phyloP scores from a whole-genome alignment of 2,888 invertebrate species.

The Caenorhabditis parvicauda region DNA sequence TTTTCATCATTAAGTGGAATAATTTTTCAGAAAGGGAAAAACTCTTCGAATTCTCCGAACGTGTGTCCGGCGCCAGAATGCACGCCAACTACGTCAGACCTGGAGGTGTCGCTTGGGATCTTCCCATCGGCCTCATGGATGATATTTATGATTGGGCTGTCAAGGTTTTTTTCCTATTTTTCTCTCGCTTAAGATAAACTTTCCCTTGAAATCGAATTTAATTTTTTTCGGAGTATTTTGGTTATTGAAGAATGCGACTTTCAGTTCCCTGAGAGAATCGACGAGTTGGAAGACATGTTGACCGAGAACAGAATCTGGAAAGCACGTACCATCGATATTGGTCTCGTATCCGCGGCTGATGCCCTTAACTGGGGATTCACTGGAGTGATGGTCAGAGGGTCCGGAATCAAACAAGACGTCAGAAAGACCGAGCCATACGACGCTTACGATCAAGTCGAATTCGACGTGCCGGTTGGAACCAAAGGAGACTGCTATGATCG shows the following conservation, averaged over 20 bases:
- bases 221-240: neutral
- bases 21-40: constrained; percentile 8
- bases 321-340: constrained; percentile 81
- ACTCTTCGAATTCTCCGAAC: constrained; percentile 97
- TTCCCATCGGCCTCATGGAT: constrained; percentile 92
- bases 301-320: constrained; percentile 91
- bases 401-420: constrained; percentile 97
- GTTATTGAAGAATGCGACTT: neutral
- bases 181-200: no score
- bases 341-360: constrained; percentile 81
- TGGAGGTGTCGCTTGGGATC: constrained; percentile 87
- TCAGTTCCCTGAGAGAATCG: constrained; percentile 82
- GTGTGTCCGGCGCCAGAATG: constrained; percentile 96
- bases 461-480: constrained; percentile 91
- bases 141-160: constrained; percentile 88
- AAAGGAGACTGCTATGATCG: constrained; percentile 97
- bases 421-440: constrained; percentile 94
- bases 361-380: constrained; percentile 91
- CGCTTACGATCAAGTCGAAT: constrained; percentile 87
- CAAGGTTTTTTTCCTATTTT: constrained; percentile 68
- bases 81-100: constrained; percentile 98
- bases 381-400: constrained; percentile 95
- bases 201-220: neutral
- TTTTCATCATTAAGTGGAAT: constrained; percentile 65
- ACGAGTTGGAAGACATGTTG: constrained; percentile 92